Base-by-base conservation (phyloP, 2,888 invertebrate species). In the Drosophila prostipennis region DNA sequence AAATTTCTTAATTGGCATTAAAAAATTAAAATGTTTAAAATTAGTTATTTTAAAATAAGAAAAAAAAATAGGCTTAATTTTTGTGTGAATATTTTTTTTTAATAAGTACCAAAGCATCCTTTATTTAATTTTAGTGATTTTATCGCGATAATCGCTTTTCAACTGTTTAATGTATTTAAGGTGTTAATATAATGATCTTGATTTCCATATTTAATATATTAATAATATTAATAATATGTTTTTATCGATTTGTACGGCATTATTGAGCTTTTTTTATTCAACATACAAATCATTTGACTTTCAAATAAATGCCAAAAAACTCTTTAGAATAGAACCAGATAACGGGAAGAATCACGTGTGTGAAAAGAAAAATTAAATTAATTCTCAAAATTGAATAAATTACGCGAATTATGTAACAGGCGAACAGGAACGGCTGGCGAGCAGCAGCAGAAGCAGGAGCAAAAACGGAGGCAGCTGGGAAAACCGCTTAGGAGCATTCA, bases 311-410 rank as follows among this genome's bases (percentile, higher is more conserved):
- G n/a, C 6, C 5, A n/a, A 60, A 43, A 51, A 57, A 36, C 19
- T 14, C 43, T 16, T 36, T n/a, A 10, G 7, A 8, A 6, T 37
- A n/a, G 2, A 1, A 39, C 13, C 57, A 10, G 19, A 32, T 46
- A 29, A 29, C 68, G 64, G 64, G 53, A 16, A 55, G 68, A 77
- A 72, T 65, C 45, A 67, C 77, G 77, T 75, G 80, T 79, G 65
- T 76, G 59, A 75, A 58, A 32, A 32, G 57, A 54, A 58, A 87
- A 81, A 87, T 87, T 48, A 82, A 87, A 81, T 82, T 82, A 82
- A 82, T 87, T 88, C 78, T 70, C 81, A 88, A 87, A 90, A 88
- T 90, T 90, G 90, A 90, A 90, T 90, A 90, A 90, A 90, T 90
- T 90, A 90, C 90, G 87, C 88, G 89, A 90, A 90, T 87, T 78